Conservation (phyloP, 2,797 vertebrate species). For the Darevskia nairensis region DNA sequence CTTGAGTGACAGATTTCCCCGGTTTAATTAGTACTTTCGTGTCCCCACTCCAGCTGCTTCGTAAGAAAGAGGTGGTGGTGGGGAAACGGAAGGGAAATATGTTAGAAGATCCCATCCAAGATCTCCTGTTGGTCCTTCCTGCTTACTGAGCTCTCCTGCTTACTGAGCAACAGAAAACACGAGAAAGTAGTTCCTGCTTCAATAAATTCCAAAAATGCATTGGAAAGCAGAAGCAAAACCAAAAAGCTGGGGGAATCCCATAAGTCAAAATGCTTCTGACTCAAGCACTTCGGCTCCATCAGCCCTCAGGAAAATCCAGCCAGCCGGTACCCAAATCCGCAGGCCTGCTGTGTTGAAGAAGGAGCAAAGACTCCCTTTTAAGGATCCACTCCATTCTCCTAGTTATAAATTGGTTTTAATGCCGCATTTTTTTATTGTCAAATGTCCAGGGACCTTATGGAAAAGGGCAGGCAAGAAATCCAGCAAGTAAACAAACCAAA, state of each 20-base stretch:
- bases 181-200: neutral
- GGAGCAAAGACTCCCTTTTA: neutral
- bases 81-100: no score
- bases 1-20: neutral
- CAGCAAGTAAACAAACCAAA: no score
- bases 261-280: neutral
- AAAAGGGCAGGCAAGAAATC: no score
- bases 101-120: neutral
- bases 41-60: neutral
- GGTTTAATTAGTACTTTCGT: neutral
- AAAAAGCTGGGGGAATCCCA: neutral
- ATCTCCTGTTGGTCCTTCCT: neutral
- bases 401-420: no score
- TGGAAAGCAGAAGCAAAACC: neutral
- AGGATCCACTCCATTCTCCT: no score
- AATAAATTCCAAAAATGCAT: neutral
- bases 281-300: neutral
- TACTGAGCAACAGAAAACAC: neutral
- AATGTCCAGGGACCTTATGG: no score
- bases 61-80: neutral
- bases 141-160: neutral
- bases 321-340: neutral
- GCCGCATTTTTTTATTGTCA: no score
- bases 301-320: neutral
- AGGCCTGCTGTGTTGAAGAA: neutral